Conservation (phyloP, 2,797 vertebrate genomes). For the Sebastes miniatus region DNA sequence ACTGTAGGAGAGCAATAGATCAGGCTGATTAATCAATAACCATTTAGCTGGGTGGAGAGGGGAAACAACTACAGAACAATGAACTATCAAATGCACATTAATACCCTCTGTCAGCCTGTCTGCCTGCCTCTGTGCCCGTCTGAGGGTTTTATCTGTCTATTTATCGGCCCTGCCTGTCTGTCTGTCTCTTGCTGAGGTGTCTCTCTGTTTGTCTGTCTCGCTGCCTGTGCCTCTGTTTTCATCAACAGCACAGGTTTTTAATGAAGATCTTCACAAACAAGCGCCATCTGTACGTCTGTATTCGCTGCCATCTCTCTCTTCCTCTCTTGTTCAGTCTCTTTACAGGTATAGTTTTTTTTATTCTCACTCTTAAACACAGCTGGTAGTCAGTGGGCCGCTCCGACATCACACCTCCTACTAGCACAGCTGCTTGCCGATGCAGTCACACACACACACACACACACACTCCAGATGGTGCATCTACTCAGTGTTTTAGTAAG, state of each 20-base stretch:
- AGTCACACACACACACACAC: constrained; percentile 1
- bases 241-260: constrained; percentile 37
- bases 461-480: constrained; percentile 57
- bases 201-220: constrained; percentile 1
- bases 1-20: constrained; percentile 73
- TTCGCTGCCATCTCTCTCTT: constrained; percentile 17
- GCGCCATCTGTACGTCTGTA: constrained; percentile 51
- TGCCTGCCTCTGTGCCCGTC: constrained; percentile 45
- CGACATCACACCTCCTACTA: constrained; percentile 65
- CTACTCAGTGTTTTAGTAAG: constrained; percentile 47
- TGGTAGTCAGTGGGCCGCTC: constrained; percentile 57
- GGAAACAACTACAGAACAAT: constrained; percentile 79
- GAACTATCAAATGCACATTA: constrained; percentile 77
- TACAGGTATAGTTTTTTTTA: constrained; percentile 54
- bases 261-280: constrained; percentile 57
- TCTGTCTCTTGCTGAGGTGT: constrained; percentile 23
- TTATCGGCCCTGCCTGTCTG: constrained; percentile 15
- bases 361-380: constrained; percentile 64
- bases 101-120: constrained; percentile 57
- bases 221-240: background rate
- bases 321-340: background rate
- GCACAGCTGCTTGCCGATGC: constrained; percentile 52
- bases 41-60: constrained; percentile 77
- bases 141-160: constrained; percentile 46
- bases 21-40: constrained; percentile 80